phyloP scores from a whole-genome alignment of 1,140 invertebrate genomes.

The Diprion similis region DNA sequence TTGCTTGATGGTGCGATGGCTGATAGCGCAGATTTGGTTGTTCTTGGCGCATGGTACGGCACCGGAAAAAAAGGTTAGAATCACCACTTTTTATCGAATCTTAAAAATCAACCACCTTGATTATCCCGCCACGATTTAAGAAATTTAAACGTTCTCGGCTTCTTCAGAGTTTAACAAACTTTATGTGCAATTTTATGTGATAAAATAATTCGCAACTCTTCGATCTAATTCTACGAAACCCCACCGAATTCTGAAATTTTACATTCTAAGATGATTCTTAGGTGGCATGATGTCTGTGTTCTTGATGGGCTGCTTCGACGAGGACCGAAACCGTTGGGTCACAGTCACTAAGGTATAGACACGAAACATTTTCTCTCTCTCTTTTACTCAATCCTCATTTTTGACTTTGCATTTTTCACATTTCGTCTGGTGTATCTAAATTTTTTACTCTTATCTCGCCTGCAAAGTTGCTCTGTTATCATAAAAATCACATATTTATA shows the following conservation, averaged over 20 bases:
- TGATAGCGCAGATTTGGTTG: slow-evolving; percentile 90
- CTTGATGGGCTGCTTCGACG: slow-evolving; percentile 89
- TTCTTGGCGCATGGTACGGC: slow-evolving; percentile 93
- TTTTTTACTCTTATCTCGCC: too few species aligned
- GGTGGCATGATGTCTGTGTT: slow-evolving; percentile 92
- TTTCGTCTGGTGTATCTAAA: too few species aligned
- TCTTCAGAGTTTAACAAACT: too few species aligned
- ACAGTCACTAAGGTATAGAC: slow-evolving; percentile 79
- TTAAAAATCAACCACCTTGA: background rate
- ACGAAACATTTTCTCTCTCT: background rate
- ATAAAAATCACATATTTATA: too few species aligned
- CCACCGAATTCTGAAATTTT: background rate
- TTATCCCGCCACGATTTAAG: background rate
- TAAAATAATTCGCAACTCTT: too few species aligned
- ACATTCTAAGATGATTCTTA: slow-evolving; percentile 37
- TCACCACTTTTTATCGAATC: slow-evolving; percentile 18
- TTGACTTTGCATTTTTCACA: too few species aligned
- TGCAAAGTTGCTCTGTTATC: too few species aligned
- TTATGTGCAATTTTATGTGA: too few species aligned
- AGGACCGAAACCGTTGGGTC: slow-evolving; percentile 72
- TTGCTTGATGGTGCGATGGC: slow-evolving; percentile 91
- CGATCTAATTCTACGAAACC: too few species aligned
- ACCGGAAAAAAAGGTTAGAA: slow-evolving; percentile 83
- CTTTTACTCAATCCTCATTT: too few species aligned
- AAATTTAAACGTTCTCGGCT: too few species aligned